Percentiles rank a stretch among this genome's conserved stretches.
Conservation (phyloP, 2,113 vertebrate genomes). For the Tursiops truncatus region DNA sequence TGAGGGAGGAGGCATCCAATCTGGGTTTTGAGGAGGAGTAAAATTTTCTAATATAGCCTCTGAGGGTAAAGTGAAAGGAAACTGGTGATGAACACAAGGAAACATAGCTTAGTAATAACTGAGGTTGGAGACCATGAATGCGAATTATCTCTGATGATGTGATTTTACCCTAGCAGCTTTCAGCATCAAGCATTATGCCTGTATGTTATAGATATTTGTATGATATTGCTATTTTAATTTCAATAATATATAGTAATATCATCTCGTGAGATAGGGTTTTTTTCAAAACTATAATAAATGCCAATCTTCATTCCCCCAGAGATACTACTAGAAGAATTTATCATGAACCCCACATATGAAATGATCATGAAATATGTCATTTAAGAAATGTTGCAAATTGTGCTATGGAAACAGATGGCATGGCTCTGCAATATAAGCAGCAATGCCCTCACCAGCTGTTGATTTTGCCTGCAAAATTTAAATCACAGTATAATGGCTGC, state of each 20-base stretch:
- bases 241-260: background rate
- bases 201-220: background rate
- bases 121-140: background rate
- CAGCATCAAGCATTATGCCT: background rate
- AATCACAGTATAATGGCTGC: background rate
- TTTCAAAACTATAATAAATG: constrained; percentile 8
- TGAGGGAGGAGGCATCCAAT: background rate
- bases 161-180: background rate
- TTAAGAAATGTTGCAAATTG: constrained; percentile 48
- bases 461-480: constrained; percentile 49
- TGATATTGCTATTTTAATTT: background rate
- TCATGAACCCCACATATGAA: background rate
- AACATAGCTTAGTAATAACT: background rate
- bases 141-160: background rate
- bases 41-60: background rate
- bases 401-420: constrained; percentile 40
- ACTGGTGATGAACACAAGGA: background rate
- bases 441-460: constrained; percentile 60
- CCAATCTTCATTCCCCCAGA: constrained; percentile 10
- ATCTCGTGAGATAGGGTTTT: background rate
- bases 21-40: background rate
- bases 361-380: constrained; percentile 19
- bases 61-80: background rate
- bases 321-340: background rate
- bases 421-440: constrained; percentile 64